A percentile compares a stretch with the other conserved stretches of the same genome.
These are phyloP conservation scores for Leptosomus discolor DNA, from an alignment of 2,113 vertebrate species.

Conservation along the genomic window DNA sequence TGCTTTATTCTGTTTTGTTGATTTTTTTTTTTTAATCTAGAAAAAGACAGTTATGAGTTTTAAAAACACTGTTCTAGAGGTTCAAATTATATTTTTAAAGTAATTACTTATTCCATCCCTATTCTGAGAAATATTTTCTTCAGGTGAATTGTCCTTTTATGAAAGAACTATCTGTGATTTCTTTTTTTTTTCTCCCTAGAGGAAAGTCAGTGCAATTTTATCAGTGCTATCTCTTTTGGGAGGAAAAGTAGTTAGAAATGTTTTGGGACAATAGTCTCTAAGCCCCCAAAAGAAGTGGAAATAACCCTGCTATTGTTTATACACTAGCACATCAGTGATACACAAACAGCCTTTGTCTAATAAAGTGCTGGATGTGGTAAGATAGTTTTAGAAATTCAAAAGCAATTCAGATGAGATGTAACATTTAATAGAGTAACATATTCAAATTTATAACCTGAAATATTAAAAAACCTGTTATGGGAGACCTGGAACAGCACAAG, in stretches of 20 bases:
- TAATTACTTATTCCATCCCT: background rate
- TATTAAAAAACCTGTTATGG: fast-evolving
- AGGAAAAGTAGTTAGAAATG: background rate
- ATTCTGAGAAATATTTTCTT: background rate
- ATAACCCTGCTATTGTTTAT: background rate
- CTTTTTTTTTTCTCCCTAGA: background rate
- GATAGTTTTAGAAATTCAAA: background rate
- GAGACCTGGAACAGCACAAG: background rate
- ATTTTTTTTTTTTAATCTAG: background rate
- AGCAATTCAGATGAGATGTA: background rate
- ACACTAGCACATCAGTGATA: background rate
- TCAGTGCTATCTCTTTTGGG: background rate
- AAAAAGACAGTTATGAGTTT: background rate
- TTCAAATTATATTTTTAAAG: background rate
- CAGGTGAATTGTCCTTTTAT: background rate
- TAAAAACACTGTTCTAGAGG: background rate
- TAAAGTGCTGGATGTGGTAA: background rate
- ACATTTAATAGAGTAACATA: background rate
- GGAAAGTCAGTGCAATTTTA: background rate
- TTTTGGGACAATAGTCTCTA: background rate
- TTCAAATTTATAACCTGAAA: background rate
- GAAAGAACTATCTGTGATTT: background rate
- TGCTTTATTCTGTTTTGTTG: background rate
- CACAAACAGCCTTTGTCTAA: background rate
- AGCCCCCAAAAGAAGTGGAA: background rate